phyloP scores from a whole-genome alignment of 1,140 invertebrate genomes.

The Cyphomyrmex costatus region DNA sequence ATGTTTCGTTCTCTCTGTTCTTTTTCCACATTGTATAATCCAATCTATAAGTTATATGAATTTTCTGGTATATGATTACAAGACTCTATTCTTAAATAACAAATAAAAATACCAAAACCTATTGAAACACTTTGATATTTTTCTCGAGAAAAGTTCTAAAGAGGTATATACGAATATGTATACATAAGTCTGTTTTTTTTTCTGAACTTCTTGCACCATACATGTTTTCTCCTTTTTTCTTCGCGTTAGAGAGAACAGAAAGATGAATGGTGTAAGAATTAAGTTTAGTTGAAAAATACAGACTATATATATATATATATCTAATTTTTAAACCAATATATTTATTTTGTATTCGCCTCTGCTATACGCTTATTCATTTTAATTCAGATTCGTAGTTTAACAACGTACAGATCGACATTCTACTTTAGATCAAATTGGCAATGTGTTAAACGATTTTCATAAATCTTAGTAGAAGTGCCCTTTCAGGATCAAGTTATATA shows the following conservation, averaged over 20 bases:
- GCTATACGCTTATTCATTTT: not conserved
- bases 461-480: not conserved
- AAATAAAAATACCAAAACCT: not conserved
- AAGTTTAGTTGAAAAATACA: not conserved
- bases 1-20: slow-evolving; percentile 31
- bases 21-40: slow-evolving; percentile 42
- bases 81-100: slow-evolving; percentile 24
- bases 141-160: not conserved
- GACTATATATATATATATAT: not conserved
- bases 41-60: slow-evolving; percentile 4
- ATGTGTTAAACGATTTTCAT: not conserved
- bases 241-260: too few relatives aligned
- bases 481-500: not conserved
- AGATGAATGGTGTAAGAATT: too few relatives aligned
- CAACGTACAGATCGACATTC: not conserved
- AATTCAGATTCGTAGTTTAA: slow-evolving; percentile 4
- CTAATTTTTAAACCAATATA: not conserved
- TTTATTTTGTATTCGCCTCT: not conserved
- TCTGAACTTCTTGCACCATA: too few relatives aligned
- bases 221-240: too few relatives aligned
- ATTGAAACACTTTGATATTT: not conserved
- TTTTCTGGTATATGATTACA: not conserved
- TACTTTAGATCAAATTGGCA: not conserved
- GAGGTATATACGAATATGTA: too few relatives aligned
- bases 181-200: too few relatives aligned